Percentiles rank a stretch among this genome's conserved stretches.
Evolutionary conservation across 2,888 invertebrate species (phyloP).

Genomic region (Amphipoea lucens): DNA sequence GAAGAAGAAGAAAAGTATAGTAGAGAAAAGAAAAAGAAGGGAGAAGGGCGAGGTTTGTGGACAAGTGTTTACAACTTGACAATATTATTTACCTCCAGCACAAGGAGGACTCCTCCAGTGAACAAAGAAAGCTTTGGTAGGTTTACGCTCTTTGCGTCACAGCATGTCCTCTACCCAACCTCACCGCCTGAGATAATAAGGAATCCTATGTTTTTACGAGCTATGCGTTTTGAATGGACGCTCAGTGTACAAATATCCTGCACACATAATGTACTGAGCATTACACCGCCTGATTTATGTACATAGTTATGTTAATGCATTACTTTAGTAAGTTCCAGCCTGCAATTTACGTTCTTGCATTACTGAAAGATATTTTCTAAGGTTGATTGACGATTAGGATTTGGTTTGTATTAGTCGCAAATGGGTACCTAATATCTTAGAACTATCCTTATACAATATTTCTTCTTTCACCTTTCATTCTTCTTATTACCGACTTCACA

Average conservation of each 20-base stretch:
- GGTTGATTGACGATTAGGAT: neutral
- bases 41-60: no score
- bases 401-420: neutral
- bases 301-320: constrained; percentile 53
- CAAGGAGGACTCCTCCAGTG: no score
- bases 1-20: no score
- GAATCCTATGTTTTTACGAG: constrained; percentile 58
- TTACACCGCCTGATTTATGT: constrained; percentile 49
- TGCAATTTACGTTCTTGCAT: neutral
- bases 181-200: constrained; percentile 41
- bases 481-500: no score
- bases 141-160: neutral
- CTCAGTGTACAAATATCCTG: constrained; percentile 61
- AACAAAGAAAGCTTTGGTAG: no score
- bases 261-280: constrained; percentile 20
- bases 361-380: constrained; percentile 5
- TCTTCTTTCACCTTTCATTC: no score
- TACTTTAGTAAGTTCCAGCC: constrained; percentile 17
- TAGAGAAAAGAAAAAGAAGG: no score
- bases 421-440: neutral
- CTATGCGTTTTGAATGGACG: constrained; percentile 50
- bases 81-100: no score
- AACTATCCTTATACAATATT: neutral
- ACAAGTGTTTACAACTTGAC: no score
- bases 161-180: constrained; percentile 27